Base-by-base conservation (phyloP, 2,888 invertebrate species). In the Hofmannophila pseudospretella region DNA sequence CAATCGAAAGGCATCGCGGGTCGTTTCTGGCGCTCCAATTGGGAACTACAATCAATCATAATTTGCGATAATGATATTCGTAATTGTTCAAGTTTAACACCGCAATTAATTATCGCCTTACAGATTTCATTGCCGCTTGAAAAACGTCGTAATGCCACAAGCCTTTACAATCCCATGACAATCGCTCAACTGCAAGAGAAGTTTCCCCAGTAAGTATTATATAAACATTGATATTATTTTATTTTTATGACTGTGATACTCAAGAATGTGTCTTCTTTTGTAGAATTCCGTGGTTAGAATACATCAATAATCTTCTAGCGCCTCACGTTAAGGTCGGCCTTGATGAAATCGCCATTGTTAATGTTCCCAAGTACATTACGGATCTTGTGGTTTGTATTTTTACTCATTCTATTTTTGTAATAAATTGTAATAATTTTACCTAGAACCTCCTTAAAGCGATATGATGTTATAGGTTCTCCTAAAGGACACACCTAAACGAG, bases 151-250 rank as follows among this genome's bases (percentile, higher is more conserved):
- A 96, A 98, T 69, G 95, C 96, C 4, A 93, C 95, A 3, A 92
- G 92, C 48, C 88, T 97, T n/a, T 97, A 97, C 85, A 97, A 98
- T 60, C 94, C 96, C 4, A 96, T 95, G 91, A 94, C 93, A 0
- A 84, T 98, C n/a, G 73, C 79, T 1, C 90, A 97, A 54, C 74
- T 98, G 26, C 91, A 94, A 61, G 60, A 85, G 28, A 91, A 91
- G 52, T 96, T 93, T 81, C 91, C 93, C 0, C 91, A 69, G 87
- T 84, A 61, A 42, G 60, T 65, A 41, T 29, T 22, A 4, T 27
- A 13, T 11, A 16, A 16, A 16, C 16, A 5, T n/a, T 5, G 5
- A 12, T 19, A 16, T 16, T 16, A 16, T 16, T 3, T 16, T 3
- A 4, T 16, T 5, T 16, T 16, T 16, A 16, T 16, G 16, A 4